Percentiles rank a stretch among this genome's conserved stretches.
Evolutionary conservation across 2,797 vertebrate genomes (phyloP).

Genomic region (Stomatorhinus walkeri): DNA sequence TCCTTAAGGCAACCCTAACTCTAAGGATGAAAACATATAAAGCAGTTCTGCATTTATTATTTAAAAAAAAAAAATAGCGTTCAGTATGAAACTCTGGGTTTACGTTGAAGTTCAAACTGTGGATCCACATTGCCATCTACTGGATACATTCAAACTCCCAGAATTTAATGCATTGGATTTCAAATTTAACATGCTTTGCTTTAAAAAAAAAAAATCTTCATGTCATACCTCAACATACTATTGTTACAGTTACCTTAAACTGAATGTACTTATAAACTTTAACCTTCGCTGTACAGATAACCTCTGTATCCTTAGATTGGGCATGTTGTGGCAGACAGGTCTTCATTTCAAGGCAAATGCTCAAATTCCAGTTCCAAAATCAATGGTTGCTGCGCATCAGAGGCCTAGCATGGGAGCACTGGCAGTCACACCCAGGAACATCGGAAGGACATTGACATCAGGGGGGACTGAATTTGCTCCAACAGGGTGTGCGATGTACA

Average conservation of each 20-base stretch:
- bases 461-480: not conserved
- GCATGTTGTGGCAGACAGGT: not conserved
- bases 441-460: not conserved
- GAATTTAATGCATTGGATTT: not conserved
- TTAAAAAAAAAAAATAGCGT: too few species aligned
- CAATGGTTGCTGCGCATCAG: not conserved
- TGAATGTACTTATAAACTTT: not conserved
- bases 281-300: not conserved
- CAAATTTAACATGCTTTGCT: not conserved
- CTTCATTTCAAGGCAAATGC: not conserved
- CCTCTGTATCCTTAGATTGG: not conserved
- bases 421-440: not conserved
- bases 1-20: not conserved
- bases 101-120: not conserved
- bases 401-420: too few species aligned
- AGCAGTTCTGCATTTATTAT: not conserved
- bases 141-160: not conserved
- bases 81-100: not conserved
- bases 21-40: not conserved
- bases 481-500: not conserved
- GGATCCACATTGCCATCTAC: not conserved
- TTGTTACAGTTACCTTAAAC: not conserved
- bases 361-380: not conserved
- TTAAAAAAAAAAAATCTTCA: not conserved
- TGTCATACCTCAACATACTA: not conserved